Conservation (phyloP, 2,113 vertebrate species). For the Ondatra zibethicus region DNA sequence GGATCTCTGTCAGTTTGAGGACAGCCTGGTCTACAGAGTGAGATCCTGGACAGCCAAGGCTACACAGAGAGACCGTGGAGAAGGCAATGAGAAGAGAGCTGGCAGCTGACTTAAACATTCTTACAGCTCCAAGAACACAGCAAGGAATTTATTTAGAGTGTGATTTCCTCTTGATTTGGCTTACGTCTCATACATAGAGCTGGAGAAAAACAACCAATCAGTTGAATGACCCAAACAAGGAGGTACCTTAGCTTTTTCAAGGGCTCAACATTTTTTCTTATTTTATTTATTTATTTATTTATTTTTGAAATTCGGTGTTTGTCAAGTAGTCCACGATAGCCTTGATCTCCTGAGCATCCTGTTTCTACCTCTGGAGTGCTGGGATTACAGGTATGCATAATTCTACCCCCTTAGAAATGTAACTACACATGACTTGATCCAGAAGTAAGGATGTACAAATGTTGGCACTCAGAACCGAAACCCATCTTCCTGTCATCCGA, state of each 20-base stretch:
- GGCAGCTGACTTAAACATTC: not conserved
- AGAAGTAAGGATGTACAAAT: not conserved
- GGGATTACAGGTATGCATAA: not conserved
- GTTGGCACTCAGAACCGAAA: not conserved
- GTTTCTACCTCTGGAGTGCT: not conserved
- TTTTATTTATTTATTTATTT: not conserved
- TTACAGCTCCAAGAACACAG: not conserved
- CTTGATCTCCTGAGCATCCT: not conserved
- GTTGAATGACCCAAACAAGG: constrained; percentile 2
- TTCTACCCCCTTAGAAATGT: not conserved
- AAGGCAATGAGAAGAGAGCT: not conserved
- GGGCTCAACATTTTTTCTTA: too few species aligned
- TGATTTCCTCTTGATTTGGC: not conserved
- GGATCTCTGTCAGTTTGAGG: not conserved
- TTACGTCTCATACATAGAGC: not conserved
- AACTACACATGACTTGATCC: not conserved
- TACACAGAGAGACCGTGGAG: not conserved
- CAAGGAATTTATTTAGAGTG: not conserved
- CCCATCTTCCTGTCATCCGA: not conserved
- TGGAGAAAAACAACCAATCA: not conserved
- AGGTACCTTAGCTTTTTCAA: not conserved
- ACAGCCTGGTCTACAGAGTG: not conserved
- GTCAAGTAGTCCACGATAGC: not conserved
- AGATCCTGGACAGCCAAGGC: not conserved
- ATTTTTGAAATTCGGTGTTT: not conserved